A percentile compares a stretch with the other conserved stretches of the same genome.
phyloP scores from a whole-genome alignment of 2,113 vertebrate genomes.

The Burhinus oedicnemus region DNA sequence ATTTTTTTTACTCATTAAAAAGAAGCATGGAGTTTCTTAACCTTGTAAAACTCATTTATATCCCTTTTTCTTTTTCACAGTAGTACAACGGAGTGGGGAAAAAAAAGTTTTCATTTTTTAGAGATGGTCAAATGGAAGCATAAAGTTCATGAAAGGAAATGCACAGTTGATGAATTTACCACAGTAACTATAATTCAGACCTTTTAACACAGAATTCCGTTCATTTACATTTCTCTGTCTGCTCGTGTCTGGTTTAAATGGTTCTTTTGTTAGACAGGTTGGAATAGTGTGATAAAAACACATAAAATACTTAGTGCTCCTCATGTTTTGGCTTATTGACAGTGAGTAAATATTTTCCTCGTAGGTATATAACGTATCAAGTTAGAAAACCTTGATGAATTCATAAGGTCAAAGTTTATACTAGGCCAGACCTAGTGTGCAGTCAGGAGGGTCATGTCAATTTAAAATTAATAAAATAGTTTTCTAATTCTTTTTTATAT shows the following conservation, averaged over 20 bases:
- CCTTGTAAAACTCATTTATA: slow-evolving; percentile 35
- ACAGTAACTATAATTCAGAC: not conserved
- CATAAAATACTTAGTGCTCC: not conserved
- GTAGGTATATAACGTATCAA: not conserved
- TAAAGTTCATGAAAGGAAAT: not conserved
- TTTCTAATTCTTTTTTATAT: not conserved
- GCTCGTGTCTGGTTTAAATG: not conserved
- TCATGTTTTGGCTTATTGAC: not conserved
- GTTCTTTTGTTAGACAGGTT: not conserved
- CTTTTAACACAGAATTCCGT: not conserved
- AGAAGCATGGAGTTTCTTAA: slow-evolving; percentile 34
- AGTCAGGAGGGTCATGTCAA: not conserved
- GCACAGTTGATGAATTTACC: not conserved
- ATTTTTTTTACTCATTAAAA: slow-evolving; percentile 35
- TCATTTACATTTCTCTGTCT: not conserved
- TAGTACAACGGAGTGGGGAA: not conserved
- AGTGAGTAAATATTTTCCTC: not conserved
- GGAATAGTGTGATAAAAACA: not conserved
- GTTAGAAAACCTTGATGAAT: not conserved
- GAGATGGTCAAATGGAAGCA: not conserved
- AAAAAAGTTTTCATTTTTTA: not conserved
- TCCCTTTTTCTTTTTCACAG: not conserved
- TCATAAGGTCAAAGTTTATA: not conserved
- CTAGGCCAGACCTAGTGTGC: not conserved
- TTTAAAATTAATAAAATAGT: not conserved